phyloP scores from a whole-genome alignment of 2,888 invertebrate genomes.

The Dolichopus griseipennis region DNA sequence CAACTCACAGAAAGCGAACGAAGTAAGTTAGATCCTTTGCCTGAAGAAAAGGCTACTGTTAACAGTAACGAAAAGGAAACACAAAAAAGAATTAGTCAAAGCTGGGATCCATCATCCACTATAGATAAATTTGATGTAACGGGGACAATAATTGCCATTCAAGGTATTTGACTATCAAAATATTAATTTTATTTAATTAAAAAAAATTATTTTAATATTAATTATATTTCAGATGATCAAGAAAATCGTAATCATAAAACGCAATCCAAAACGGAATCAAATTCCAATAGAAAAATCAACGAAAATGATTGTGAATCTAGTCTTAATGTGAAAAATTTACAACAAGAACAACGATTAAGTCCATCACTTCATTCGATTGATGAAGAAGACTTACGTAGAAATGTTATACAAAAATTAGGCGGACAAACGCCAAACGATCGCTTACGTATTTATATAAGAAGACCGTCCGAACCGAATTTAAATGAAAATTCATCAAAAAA shows the following conservation, averaged over 20 bases:
- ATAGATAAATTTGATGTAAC: slow-evolving; percentile 77
- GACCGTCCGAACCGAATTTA: slow-evolving; percentile 38
- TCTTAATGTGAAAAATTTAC: slow-evolving; percentile 5
- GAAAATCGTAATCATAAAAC: slow-evolving; percentile 56
- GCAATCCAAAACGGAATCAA: slow-evolving; percentile 56
- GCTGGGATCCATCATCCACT: slow-evolving; percentile 71
- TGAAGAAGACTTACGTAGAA: slow-evolving; percentile 55
- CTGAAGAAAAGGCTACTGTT: slow-evolving; percentile 53
- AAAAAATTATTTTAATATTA: slow-evolving; percentile 22
- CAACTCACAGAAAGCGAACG: slow-evolving; percentile 65
- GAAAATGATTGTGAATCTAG: slow-evolving; percentile 35
- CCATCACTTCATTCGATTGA: slow-evolving; percentile 49
- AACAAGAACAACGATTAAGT: slow-evolving; percentile 49
- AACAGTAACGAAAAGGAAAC: slow-evolving; percentile 34
- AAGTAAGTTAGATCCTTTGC: slow-evolving; percentile 61
- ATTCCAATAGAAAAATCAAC: slow-evolving; percentile 27
- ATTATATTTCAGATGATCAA: slow-evolving; percentile 30
- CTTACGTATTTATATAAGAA: slow-evolving; percentile 52
- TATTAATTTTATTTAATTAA: slow-evolving; percentile 8
- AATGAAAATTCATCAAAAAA: slow-evolving; percentile 13
- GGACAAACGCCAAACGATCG: slow-evolving; percentile 47
- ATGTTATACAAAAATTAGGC: slow-evolving; percentile 49
- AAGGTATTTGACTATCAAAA: slow-evolving; percentile 56
- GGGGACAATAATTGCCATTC: slow-evolving; percentile 75
- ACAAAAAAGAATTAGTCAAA: slow-evolving; percentile 59